Evolutionary conservation across 2,797 vertebrate species (phyloP), one percentile per base, ranked within the genome.

Genomic region (Esox masquinongy): DNA sequence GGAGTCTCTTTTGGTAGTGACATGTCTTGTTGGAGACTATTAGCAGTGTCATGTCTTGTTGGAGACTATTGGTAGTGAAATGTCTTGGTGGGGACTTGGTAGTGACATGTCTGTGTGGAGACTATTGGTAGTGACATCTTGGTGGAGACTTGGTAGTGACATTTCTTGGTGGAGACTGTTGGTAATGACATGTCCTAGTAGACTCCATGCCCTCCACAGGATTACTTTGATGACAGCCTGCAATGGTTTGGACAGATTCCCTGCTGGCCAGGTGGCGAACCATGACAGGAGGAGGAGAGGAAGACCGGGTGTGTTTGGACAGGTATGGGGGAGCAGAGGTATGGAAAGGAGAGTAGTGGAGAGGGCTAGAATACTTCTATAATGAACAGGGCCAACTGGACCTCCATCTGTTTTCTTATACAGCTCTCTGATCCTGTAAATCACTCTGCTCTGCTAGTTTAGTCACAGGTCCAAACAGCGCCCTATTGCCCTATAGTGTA

Each of bases 221-320:
- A 83, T 73, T 86, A 89, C 88, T 91, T 91, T 91, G 90, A 93
- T 93, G 91, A 91, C 89, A 74, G 83, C 88, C 88, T 86, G 88
- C 89, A 90, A 91, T 89, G 85, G 88, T 77, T 86, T 83, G 84
- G 85, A 92, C 93, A 93, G 93, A 91, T 93, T 92, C 89, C 89
- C 87, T 91, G 88, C 84, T 80, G 90, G 92, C 92, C 94, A 94
- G 92, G 92, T 93, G 93, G 92, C 86, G 70, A 31, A 82, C 1
- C 15, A 6, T 19, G 16, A 19, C 4, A 51, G 50, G 50, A 51
- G 50, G 15, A 17, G 50, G 50, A 80, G 86, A 89, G 85, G 87
- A 90, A 83, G 87, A 88, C 88, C 90, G 84, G 75, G 78, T 90
- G 88, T 88, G 85, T 51, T 51, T 51, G 15, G 50, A 51, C 50